Percentiles rank a stretch among this genome's conserved stretches.
Conservation (phyloP, 2,797 vertebrate species). For the Cyclura pinguis region DNA sequence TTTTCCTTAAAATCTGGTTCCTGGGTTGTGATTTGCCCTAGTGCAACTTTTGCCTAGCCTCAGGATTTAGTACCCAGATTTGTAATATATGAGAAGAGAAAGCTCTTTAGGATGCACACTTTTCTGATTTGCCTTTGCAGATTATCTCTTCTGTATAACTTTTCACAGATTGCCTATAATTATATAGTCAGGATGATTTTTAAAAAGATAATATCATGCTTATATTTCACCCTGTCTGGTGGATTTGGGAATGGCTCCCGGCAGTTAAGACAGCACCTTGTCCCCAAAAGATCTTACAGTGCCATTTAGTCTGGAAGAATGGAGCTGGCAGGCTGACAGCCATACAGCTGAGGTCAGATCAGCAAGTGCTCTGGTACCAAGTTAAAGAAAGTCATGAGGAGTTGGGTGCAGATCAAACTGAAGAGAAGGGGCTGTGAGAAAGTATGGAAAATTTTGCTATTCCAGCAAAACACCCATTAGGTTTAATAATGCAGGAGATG, state of each 20-base stretch:
- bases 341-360: not conserved
- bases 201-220: not conserved
- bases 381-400: not conserved
- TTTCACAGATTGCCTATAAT: not conserved
- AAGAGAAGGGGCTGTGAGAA: not conserved
- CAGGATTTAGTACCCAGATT: not conserved
- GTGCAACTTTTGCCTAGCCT: not conserved
- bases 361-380: not conserved
- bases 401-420: not conserved
- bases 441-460: not conserved
- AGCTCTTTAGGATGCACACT: too few relatives aligned
- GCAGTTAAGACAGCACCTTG: not conserved
- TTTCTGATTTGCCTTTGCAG: not conserved
- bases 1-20: not conserved
- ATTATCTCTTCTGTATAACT: not conserved
- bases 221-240: not conserved
- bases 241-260: not conserved
- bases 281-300: too few relatives aligned
- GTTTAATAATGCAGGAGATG: slow-evolving; percentile 27
- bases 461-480: not conserved
- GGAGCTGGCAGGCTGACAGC: too few relatives aligned
- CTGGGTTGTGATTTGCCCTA: not conserved
- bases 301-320: too few relatives aligned
- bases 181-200: not conserved
- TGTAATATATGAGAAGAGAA: too few relatives aligned